Evolutionary conservation across 2,113 vertebrate genomes (phyloP), one percentile per base, ranked within the genome.

Genomic region (Ictalurus furcatus): DNA sequence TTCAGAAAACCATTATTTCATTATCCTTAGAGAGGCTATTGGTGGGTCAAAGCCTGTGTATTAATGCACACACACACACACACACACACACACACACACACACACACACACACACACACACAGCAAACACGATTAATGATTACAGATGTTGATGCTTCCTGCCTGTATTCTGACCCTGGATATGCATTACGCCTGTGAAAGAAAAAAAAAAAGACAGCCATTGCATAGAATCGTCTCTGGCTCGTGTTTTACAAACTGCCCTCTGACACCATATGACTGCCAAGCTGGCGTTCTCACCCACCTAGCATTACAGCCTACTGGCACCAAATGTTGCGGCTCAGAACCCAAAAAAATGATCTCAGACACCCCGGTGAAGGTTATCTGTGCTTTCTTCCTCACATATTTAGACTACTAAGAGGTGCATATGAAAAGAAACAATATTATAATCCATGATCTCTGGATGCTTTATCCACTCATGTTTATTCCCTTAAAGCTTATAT

Each of bases 401-500:
- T 17, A 52, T 67, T 7, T 19, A 52, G 19, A 37, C 16, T 54
- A 14, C 52, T 37, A 34, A 34, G n/a, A 44, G 54, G 34, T 48
- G 37, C 11, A 73, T 61, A 40, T 71, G 48, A 61, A 88, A 88
- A 71, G 80, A 52, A 44, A 44, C 17, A 30, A 59, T 34, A 30
- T 65, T 40, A 71, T 21, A 81, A 65, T 37, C 52, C 14, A 40
- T n/a, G 40, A 63, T 56, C 67, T 74, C 54, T 16, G 67, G 40
- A 25, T 7, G 56, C 14, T 48, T 83, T 44, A 9, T 56, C 65
- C 81, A 61, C 52, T 37, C 16, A 56, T 88, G 63, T 84, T 84
- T 84, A 84, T 63, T 48, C 56, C 81, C 76, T 63, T 71, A 76
- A 63, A 76, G 67, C 81, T 84, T 71, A 88, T 56, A 84, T 82